phyloP scores from a whole-genome alignment of 2,797 vertebrate genomes.

The Helarctos malayanus region DNA sequence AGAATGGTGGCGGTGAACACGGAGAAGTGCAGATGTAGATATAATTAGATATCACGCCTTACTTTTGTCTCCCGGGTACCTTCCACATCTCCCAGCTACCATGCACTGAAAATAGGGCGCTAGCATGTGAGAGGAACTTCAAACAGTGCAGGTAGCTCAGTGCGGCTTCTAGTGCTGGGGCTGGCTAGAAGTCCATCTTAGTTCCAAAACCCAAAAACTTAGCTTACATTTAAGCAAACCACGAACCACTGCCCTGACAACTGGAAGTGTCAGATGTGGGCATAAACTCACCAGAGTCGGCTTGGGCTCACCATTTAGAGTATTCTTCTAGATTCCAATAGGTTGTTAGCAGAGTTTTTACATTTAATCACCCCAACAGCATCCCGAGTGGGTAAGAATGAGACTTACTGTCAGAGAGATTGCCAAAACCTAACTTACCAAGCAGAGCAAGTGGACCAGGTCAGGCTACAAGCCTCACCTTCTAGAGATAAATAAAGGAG shows the following conservation, averaged over 20 bases:
- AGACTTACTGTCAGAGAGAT: background rate
- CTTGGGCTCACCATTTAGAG: background rate
- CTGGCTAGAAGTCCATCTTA: background rate
- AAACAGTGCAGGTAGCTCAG: background rate
- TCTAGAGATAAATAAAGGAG: background rate
- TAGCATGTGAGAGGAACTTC: background rate
- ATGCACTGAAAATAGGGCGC: background rate
- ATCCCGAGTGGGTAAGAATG: background rate
- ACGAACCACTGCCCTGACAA: background rate
- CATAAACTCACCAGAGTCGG: background rate
- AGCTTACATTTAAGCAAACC: background rate
- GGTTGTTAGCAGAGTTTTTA: background rate
- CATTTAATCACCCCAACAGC: background rate
- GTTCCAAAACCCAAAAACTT: background rate
- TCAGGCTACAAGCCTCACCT: background rate
- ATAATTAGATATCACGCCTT: background rate
- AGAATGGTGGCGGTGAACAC: background rate
- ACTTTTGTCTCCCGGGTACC: background rate
- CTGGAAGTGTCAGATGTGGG: background rate
- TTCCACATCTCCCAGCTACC: background rate
- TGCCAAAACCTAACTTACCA: background rate
- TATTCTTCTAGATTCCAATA: background rate
- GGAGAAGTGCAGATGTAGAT: background rate
- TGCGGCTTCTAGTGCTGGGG: background rate
- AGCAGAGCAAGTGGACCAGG: background rate